Percentiles rank a stretch among this genome's conserved stretches.
phyloP scores from a whole-genome alignment of 1,140 invertebrate species.

The Lepidurus packardi region DNA sequence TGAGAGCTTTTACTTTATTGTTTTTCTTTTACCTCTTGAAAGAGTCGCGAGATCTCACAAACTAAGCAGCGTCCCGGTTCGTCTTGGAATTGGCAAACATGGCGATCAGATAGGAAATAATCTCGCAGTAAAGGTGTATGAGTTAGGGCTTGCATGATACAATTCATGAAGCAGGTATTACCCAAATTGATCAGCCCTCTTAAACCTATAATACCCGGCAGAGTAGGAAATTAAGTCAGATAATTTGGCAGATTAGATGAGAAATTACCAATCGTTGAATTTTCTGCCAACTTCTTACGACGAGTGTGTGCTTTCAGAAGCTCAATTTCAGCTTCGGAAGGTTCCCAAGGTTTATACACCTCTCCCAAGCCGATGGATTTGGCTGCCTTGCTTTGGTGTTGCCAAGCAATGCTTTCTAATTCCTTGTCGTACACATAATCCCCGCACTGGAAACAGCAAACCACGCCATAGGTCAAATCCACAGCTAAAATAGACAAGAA shows the following conservation, averaged over 20 bases:
- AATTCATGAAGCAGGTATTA: conserved; percentile 99
- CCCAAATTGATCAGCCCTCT: conserved; percentile 92
- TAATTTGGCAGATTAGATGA: neutral
- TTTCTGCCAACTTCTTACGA: conserved; percentile 67
- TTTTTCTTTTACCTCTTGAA: conserved; percentile 45
- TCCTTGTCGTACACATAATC: conserved; percentile 85
- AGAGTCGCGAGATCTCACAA: conserved; percentile 76
- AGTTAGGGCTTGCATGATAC: conserved; percentile 89
- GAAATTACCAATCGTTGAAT: conserved; percentile 67
- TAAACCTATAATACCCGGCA: conserved; percentile 51
- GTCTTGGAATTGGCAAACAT: conserved; percentile 64
- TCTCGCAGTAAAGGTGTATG: conserved; percentile 91
- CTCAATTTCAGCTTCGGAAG: conserved; percentile 64
- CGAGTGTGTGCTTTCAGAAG: conserved; percentile 65
- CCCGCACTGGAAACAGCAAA: conserved; percentile 84
- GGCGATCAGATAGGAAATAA: conserved; percentile 90
- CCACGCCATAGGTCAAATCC: conserved; percentile 79
- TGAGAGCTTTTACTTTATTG: neutral
- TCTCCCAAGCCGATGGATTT: conserved; percentile 61
- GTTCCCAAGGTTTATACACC: conserved; percentile 71
- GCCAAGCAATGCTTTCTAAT: conserved; percentile 55
- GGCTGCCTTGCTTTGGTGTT: conserved; percentile 52
- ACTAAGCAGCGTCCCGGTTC: conserved; percentile 68
- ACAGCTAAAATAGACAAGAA: conserved; percentile 51
- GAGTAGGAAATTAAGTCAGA: neutral